These are phyloP conservation scores for Sminthurinus signatus DNA, from an alignment of 1,140 invertebrate species.

Conservation along the genomic window DNA sequence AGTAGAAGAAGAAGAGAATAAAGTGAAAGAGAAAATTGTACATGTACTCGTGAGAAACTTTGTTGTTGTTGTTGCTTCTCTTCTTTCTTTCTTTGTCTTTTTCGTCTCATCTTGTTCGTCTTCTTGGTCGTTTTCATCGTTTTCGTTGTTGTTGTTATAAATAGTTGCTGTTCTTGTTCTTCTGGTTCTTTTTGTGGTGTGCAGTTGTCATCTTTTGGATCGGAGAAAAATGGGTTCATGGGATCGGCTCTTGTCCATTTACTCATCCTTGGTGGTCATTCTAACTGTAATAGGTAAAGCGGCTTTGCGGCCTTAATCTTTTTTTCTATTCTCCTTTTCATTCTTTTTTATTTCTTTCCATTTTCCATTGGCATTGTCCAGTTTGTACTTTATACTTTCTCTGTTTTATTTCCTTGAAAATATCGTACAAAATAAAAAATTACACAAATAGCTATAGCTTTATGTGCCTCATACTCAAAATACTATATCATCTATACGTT, in stretches of 20 bases:
- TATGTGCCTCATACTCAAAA: not conserved
- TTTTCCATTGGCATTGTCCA: not conserved
- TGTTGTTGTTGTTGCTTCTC: too few relatives aligned
- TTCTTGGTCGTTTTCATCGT: too few relatives aligned
- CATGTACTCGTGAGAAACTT: too few relatives aligned
- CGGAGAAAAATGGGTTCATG: slow-evolving; percentile 12
- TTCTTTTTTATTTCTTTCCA: not conserved
- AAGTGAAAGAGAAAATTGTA: too few relatives aligned
- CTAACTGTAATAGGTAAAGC: slow-evolving; percentile 19
- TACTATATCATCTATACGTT: not conserved
- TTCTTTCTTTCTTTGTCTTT: too few relatives aligned
- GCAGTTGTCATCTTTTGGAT: too few relatives aligned
- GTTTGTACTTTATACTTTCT: not conserved
- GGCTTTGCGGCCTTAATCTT: not conserved
- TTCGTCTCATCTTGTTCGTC: too few relatives aligned
- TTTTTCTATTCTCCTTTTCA: not conserved
- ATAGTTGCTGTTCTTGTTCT: too few relatives aligned
- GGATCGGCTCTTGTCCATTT: slow-evolving; percentile 13
- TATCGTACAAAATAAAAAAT: not conserved
- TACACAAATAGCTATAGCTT: not conserved
- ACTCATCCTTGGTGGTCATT: slow-evolving; percentile 18
- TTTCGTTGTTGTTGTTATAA: too few relatives aligned
- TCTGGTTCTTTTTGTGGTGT: too few relatives aligned
- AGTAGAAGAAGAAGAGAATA: too few relatives aligned
- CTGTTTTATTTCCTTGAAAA: not conserved